These are phyloP conservation scores for Stegodyphus mimosarum DNA, from an alignment of 1,140 invertebrate genomes.

Conservation along the genomic window DNA sequence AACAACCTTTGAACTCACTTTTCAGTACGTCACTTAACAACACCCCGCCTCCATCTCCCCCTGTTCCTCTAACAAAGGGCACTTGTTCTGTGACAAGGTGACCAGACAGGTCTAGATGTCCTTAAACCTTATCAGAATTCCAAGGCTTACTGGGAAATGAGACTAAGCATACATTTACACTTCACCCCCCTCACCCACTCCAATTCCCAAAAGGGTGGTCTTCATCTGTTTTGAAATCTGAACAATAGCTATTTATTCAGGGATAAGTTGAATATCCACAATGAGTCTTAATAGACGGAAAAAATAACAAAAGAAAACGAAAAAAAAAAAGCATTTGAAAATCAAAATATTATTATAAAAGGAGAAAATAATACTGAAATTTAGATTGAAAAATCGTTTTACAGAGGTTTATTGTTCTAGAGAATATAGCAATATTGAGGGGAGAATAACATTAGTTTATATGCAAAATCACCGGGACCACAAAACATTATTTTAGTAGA, in stretches of 20 bases:
- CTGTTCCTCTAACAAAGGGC: constrained; percentile 1
- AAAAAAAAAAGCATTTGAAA: not conserved
- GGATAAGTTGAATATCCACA: not conserved
- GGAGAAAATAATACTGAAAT: no score
- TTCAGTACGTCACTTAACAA: constrained; percentile 2
- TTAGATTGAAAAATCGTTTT: no score
- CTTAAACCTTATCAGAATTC: constrained; percentile 2
- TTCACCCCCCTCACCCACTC: not conserved
- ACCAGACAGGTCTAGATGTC: constrained; percentile 1
- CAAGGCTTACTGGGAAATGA: not conserved
- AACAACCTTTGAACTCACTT: constrained; percentile 2
- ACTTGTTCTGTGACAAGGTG: constrained; percentile 2
- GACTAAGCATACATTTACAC: not conserved
- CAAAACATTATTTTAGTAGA: no score
- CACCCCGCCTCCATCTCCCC: not conserved
- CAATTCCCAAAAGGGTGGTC: not conserved
- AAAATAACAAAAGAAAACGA: constrained; percentile 3
- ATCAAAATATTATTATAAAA: no score
- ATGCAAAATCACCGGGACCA: no score
- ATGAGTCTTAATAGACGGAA: constrained; percentile 2
- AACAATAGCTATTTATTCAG: constrained; percentile 3
- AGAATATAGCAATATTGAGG: no score
- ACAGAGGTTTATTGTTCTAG: no score
- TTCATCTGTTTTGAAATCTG: constrained; percentile 2
- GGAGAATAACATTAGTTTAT: no score